Evolutionary conservation across 2,888 invertebrate genomes (phyloP), one percentile per base, ranked within the genome.

Genomic region (Agrotis clavis): DNA sequence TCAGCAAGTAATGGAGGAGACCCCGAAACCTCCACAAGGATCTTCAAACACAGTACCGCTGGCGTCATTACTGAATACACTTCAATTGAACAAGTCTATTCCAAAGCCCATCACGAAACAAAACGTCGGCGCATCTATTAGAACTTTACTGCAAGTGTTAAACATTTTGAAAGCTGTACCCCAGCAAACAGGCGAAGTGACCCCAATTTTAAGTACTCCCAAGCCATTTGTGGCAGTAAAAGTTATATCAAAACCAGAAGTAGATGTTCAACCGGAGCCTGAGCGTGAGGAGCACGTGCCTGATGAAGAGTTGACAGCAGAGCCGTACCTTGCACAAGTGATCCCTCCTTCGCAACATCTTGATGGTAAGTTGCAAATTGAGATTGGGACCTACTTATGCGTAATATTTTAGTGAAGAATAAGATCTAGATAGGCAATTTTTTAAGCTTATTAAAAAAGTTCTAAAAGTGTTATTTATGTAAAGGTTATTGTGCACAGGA

Each of bases 71-170:
- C 89, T 98, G 53, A 97, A 97, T 88, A 97, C 98, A 71, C 94
- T 98, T 45, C 98, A 98, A 91, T 95, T 98, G 21, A 97, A 97
- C 84, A 98, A 98, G 92, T 97, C 98, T 59, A 94, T 98, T 82
- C 98, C 98, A 0, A 97, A 98, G 83, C 97, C 97, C 13, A 96
- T 98, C 41, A 98, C 98, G 6, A 97, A 97, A 67, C 97, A 98
- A 82, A 98, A 98, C 87, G 97, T 98, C 60, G 98, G 98, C 84
- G 97, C 98, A 76, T 98, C 98, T 62, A 98, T 98, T 78, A 97
- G 97, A 89, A 98, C 98, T 0, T 94, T 98, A 72, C 97, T 98
- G 18, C 97, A 97, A 89, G 98, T 98, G 74, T 93, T 98, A 63
- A 97, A 97, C 87, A 97, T 97, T 71, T 94, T 98, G 62, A 98